Percentiles rank a stretch among this genome's conserved stretches.
phyloP scores from a whole-genome alignment of 2,888 invertebrate species.

The Drosophila cracens region DNA sequence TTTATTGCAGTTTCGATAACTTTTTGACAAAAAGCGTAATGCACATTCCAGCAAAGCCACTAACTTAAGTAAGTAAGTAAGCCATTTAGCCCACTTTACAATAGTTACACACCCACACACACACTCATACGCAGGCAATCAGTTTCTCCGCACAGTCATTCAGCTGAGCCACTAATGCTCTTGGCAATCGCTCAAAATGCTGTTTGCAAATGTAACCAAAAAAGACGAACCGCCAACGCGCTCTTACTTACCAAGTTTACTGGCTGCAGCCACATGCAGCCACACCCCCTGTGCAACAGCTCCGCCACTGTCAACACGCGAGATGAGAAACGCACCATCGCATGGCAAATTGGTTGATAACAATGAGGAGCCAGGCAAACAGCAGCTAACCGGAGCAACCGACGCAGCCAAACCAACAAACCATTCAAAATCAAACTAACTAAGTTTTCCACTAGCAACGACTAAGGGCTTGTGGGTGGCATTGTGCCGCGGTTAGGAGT shows the following conservation, averaged over 20 bases:
- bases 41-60: constrained; percentile 29
- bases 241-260: constrained; percentile 43
- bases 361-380: constrained; percentile 53
- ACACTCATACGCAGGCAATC: constrained; percentile 1
- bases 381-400: constrained; percentile 31
- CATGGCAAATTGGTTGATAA: constrained; percentile 74
- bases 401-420: constrained; percentile 61
- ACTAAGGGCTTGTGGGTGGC: constrained; percentile 10
- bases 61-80: constrained; percentile 30
- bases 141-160: constrained; percentile 2
- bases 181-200: constrained; percentile 68
- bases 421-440: constrained; percentile 73
- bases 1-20: constrained; percentile 34
- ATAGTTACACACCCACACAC: constrained; percentile 12
- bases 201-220: constrained; percentile 69
- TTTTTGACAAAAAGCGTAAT: constrained; percentile 41
- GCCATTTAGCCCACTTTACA: constrained; percentile 45
- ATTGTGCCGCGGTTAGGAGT: background rate
- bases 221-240: constrained; percentile 50
- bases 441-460: constrained; percentile 53
- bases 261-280: background rate
- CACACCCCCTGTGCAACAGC: background rate
- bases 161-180: constrained; percentile 32
- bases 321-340: constrained; percentile 51
- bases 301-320: constrained; percentile 7